Percentiles rank a stretch among this genome's conserved stretches.
These are phyloP conservation scores for Phodopus roborovskii DNA, from an alignment of 2,113 vertebrate genomes.

Conservation along the genomic window DNA sequence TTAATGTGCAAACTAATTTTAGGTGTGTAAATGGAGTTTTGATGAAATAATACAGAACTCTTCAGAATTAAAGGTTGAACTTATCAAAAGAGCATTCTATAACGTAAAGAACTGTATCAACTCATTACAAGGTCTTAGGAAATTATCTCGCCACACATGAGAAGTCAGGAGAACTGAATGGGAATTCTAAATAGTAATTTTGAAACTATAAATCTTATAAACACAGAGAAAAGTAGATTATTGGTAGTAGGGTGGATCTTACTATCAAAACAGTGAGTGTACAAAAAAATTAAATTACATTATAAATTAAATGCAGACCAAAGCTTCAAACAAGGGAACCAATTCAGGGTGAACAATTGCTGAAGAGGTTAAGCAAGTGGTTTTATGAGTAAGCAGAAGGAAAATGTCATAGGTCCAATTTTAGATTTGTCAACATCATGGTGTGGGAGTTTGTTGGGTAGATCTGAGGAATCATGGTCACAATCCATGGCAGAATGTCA, in stretches of 20 bases:
- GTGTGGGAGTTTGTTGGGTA: conserved; percentile 51
- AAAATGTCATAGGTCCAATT: conserved; percentile 69
- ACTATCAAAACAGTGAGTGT: conserved; percentile 4
- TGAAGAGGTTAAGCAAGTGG: conserved; percentile 52
- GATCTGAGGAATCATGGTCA: conserved; percentile 52
- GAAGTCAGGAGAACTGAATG: conserved; percentile 6
- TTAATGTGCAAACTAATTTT: not conserved
- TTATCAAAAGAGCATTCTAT: not conserved
- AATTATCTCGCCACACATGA: not conserved
- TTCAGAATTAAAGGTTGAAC: not conserved
- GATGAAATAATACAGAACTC: not conserved
- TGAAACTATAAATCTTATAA: not conserved
- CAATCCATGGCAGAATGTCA: conserved; percentile 45
- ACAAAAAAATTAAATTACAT: not conserved
- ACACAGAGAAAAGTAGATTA: not conserved
- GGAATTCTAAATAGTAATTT: not conserved
- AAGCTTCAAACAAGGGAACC: conserved; percentile 28
- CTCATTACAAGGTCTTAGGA: not conserved
- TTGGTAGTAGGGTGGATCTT: conserved; percentile 5
- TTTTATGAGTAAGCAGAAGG: conserved; percentile 62
- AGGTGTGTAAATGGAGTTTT: not conserved
- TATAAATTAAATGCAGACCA: conserved; percentile 25
- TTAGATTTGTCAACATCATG: conserved; percentile 64
- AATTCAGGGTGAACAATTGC: conserved; percentile 49
- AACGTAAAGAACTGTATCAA: not conserved